A percentile compares a stretch with the other conserved stretches of the same genome.
Evolutionary conservation across 64 coral and sea anemone species (phyloP).

Genomic region (Acropora yongei): DNA sequence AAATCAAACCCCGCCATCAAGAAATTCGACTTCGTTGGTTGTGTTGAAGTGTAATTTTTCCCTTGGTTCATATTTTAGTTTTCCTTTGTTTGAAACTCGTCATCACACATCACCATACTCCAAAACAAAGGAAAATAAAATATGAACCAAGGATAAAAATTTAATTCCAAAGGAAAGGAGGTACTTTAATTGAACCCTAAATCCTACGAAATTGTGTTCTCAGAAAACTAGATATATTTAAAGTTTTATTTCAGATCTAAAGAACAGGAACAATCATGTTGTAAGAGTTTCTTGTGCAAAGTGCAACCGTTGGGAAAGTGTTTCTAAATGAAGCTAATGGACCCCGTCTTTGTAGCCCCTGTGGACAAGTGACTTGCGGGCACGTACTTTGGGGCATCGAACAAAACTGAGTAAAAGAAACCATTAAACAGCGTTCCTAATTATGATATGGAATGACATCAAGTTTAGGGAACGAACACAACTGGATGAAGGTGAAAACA

Average conservation of each 20-base stretch:
- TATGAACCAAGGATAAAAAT: no score
- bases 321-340: neutral
- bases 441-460: neutral
- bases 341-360: neutral
- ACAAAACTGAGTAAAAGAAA: neutral
- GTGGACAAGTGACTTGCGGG: neutral
- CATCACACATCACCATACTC: no score
- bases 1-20: slow-evolving; percentile 5
- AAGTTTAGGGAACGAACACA: no score
- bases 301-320: neutral
- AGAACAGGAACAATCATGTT: slow-evolving; percentile 7
- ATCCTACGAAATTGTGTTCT: slow-evolving; percentile 2
- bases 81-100: no score
- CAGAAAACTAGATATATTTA: slow-evolving; percentile 1
- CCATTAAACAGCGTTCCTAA: neutral
- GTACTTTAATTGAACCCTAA: neutral
- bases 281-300: slow-evolving; percentile 5
- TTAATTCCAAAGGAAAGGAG: neutral
- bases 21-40: neutral
- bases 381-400: slow-evolving; percentile 10
- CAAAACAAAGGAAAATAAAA: no score
- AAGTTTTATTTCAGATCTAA: slow-evolving; percentile 12
- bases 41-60: neutral
- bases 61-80: no score
- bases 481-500: no score